Conservation (phyloP, 2,113 vertebrate genomes). For the Scolopax mira region DNA sequence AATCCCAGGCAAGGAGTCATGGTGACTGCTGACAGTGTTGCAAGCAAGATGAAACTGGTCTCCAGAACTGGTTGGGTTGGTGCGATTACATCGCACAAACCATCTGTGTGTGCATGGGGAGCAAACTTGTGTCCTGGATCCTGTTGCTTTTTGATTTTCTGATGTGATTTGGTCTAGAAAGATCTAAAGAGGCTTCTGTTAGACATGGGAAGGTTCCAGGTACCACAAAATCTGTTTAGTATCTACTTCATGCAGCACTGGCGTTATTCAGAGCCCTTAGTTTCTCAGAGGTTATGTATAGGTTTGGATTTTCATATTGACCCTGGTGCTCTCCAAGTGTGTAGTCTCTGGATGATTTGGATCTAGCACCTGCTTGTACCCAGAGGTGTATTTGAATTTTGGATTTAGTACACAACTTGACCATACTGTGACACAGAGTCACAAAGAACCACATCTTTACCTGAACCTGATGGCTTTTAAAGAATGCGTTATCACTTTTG, state of each 20-base stretch:
- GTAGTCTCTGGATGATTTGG: not conserved
- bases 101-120: accelerated
- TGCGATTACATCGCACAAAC: accelerated
- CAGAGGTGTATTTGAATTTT: not conserved
- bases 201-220: not conserved
- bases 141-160: not conserved
- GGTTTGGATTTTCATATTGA: not conserved
- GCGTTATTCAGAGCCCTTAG: not conserved
- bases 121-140: not conserved
- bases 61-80: not conserved
- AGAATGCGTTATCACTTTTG: not conserved
- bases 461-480: not conserved
- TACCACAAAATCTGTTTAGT: not conserved
- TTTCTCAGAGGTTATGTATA: not conserved
- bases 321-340: not conserved
- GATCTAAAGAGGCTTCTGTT: not conserved
- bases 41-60: not conserved
- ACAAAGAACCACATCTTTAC: not conserved
- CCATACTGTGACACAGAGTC: not conserved
- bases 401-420: not conserved
- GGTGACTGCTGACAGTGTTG: not conserved
- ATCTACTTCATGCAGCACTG: not conserved
- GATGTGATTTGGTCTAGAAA: not conserved
- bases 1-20: not conserved
- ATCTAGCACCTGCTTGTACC: not conserved